Conservation (phyloP, 2,797 vertebrate genomes). For the Anolis apletophallus region DNA sequence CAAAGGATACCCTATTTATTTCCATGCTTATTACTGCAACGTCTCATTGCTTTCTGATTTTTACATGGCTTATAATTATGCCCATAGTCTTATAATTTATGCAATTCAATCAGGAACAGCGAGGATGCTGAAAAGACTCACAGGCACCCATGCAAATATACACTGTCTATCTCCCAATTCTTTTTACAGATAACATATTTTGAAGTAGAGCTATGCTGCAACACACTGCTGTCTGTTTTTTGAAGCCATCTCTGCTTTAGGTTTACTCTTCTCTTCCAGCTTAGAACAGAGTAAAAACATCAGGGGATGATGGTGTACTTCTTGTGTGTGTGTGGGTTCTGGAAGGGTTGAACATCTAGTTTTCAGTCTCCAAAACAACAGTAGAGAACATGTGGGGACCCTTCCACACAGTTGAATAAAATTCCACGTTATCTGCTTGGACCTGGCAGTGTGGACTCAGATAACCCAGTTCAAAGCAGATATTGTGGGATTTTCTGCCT, state of each 20-base stretch:
- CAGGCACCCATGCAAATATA: neutral
- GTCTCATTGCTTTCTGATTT: conserved; percentile 10
- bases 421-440: no score
- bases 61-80: neutral
- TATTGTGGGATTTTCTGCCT: no score
- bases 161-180: neutral
- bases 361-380: neutral
- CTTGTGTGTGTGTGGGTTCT: neutral
- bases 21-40: neutral
- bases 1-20: neutral
- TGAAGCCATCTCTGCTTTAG: neutral
- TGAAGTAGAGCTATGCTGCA: neutral
- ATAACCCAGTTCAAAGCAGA: no score
- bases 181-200: conserved; percentile 5
- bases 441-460: no score
- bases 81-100: neutral
- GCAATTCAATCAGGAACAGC: neutral
- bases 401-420: no score
- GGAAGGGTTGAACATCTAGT: neutral
- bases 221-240: neutral
- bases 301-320: neutral
- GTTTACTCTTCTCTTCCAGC: neutral
- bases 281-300: neutral
- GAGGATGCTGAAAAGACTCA: neutral
- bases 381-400: neutral